Evolutionary conservation across 2,888 invertebrate species (phyloP), one percentile per base, ranked within the genome.

Genomic region (Apodemia hepburni): DNA sequence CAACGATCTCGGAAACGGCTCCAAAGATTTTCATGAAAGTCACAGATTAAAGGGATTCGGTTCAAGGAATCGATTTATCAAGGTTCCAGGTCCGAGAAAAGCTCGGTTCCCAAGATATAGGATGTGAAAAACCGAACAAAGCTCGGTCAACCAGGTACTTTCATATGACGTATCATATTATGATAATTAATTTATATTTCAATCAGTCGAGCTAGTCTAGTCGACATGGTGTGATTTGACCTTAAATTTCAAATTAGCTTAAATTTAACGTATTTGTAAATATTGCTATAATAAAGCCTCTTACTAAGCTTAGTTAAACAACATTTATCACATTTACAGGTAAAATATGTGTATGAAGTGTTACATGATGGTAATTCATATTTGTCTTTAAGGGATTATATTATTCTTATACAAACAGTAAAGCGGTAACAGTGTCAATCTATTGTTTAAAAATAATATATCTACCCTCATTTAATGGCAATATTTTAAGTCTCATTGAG

Each of bases 291-390:
- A 54, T 54, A 54, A 54, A 27, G 54, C 54, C 27, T 54, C 18
- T 54, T 54, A 51, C 22, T 22, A 22, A 22, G 22, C n/a, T 22
- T 22, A 22, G 22, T 2, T 51, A 1, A 12, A 51, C 18, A 42
- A 15, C 27, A 54, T 54, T 22, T 54, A 54, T 54, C 54, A 54
- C 54, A 54, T 54, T 54, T 54, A 54, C 54, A 54, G 18, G 15
- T 54, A 22, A 42, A 1, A 38, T 15, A 15, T 42, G 15, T 12
- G 42, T 12, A 54, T 22, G 27, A 54, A 27, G 54, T 54, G 15
- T 51, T 12, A 51, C 11, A 22, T 38, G 12, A 11, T 18, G 4
- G 51, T 4, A 11, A 51, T 51, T 51, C 51, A 51, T 51, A 51
- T 22, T 49, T 11, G 18, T 11, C 18, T 49, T 18, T 2, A 33